These are phyloP conservation scores for Macrotis lagotis DNA, from an alignment of 2,113 vertebrate genomes.

Conservation along the genomic window DNA sequence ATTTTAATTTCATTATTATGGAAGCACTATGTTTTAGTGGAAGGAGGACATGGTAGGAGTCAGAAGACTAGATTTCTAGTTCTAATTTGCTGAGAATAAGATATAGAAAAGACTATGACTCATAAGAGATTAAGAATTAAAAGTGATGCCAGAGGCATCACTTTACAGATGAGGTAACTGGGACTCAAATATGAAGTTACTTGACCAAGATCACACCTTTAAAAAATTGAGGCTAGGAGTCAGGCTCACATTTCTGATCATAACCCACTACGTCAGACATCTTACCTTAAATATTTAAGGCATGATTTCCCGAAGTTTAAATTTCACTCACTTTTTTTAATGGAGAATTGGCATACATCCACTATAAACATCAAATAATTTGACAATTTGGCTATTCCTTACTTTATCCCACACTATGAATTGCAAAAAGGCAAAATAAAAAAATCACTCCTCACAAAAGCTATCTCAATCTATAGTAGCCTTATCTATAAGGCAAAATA, in stretches of 20 bases:
- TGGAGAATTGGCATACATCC: neutral
- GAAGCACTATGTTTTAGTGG: neutral
- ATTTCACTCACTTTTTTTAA: neutral
- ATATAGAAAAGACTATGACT: neutral
- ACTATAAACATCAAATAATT: neutral
- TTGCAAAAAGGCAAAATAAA: neutral
- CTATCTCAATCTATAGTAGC: neutral
- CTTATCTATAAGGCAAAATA: neutral
- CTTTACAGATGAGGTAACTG: neutral
- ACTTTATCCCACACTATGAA: neutral
- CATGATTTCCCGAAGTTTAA: neutral
- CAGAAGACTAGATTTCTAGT: neutral
- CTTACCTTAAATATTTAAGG: neutral
- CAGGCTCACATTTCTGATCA: neutral
- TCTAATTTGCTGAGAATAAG: neutral
- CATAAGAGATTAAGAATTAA: neutral
- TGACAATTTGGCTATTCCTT: neutral
- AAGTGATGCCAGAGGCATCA: neutral
- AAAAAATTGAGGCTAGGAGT: neutral
- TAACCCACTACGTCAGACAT: neutral
- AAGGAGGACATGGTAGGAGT: neutral
- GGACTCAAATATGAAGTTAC: neutral
- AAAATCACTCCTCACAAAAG: neutral
- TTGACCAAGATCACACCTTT: neutral
- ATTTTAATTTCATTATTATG: neutral